phyloP scores from a whole-genome alignment of 2,888 invertebrate genomes.

The Nemotelus nigrinus region DNA sequence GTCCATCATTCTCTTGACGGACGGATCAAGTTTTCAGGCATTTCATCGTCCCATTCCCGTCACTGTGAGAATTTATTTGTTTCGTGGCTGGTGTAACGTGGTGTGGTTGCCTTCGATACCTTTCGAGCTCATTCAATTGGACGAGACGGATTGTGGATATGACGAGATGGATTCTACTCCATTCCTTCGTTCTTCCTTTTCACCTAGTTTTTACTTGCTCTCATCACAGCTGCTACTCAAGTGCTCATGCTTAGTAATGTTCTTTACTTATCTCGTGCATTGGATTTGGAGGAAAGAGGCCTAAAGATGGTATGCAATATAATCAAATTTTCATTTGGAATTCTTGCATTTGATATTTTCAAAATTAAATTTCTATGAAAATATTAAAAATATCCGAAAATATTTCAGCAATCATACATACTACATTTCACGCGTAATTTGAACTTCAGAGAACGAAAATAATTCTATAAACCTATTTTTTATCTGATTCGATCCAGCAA shows the following conservation, averaged over 20 bases:
- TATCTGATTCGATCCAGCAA: too few relatives aligned
- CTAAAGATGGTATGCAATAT: background rate
- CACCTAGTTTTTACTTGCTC: constrained; percentile 8
- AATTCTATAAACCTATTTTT: too few relatives aligned
- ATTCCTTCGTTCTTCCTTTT: constrained; percentile 5
- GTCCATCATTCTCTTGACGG: constrained; percentile 50
- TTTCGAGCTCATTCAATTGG: constrained; percentile 33
- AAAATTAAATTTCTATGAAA: too few relatives aligned
- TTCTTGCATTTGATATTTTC: too few relatives aligned
- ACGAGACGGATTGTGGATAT: constrained; percentile 30
- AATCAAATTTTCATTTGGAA: too few relatives aligned
- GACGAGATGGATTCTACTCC: constrained; percentile 23
- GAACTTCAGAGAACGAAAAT: too few relatives aligned
- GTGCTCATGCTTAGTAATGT: background rate
- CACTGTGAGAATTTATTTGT: constrained; percentile 50
- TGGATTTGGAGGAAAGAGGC: background rate
- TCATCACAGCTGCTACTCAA: background rate
- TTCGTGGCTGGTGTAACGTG: constrained; percentile 31
- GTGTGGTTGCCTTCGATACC: constrained; percentile 25
- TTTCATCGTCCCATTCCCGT: constrained; percentile 49
- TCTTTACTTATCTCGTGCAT: background rate
- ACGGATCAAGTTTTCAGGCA: constrained; percentile 33
- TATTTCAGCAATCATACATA: too few relatives aligned
- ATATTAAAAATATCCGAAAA: too few relatives aligned
- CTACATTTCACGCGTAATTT: too few relatives aligned